Conservation (phyloP, 2,797 vertebrate genomes). For the Helicolenus hilgendorfi region DNA sequence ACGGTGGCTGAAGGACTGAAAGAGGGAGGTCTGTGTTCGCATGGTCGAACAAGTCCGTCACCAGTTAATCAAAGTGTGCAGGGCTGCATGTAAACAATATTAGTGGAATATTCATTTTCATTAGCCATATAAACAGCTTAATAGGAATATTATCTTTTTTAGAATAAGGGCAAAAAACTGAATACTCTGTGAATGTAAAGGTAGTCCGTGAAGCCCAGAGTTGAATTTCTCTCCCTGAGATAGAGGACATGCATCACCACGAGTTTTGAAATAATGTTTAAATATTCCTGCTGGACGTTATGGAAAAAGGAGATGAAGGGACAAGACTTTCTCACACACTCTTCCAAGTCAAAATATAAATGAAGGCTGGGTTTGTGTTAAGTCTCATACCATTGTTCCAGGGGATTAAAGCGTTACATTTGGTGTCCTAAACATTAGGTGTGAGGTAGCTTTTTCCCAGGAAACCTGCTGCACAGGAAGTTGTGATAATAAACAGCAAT, state of each 20-base stretch:
- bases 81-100: too few species aligned
- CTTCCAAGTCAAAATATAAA: neutral
- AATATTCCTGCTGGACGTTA: neutral
- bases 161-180: too few species aligned
- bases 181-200: too few species aligned
- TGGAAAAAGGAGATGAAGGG: neutral
- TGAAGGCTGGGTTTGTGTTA: neutral
- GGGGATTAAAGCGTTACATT: neutral
- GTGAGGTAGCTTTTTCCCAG: neutral
- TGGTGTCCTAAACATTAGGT: neutral
- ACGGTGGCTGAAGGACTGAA: too few species aligned
- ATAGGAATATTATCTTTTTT: too few species aligned
- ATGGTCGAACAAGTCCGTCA: too few species aligned
- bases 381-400: neutral
- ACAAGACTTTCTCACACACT: neutral
- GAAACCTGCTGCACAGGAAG: slow-evolving; percentile 4
- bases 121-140: too few species aligned
- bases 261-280: neutral
- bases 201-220: neutral
- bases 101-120: too few species aligned
- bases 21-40: too few species aligned
- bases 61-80: too few species aligned
- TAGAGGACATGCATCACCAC: neutral
- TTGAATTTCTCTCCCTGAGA: slow-evolving; percentile 7
- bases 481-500: slow-evolving; percentile 38